Evolutionary conservation across 2,797 vertebrate species (phyloP), one percentile per base, ranked within the genome.

Genomic region (Heliangelus exortis): DNA sequence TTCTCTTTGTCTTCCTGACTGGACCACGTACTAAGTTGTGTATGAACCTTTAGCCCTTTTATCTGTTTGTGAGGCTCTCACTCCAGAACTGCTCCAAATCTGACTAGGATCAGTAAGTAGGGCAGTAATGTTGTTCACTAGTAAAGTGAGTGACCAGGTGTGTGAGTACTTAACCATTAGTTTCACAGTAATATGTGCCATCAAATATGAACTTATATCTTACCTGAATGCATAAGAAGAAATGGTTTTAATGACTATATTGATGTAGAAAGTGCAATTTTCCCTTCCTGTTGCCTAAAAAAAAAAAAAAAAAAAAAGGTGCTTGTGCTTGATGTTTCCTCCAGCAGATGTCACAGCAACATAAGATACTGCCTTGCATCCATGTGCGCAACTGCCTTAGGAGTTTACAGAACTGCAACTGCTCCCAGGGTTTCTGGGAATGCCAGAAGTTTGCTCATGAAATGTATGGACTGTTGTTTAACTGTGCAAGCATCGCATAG

Each of bases 321-420:
- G 12, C 13, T 2, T 68, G 58, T 26, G 13, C 8, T 83, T 54
- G 20, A 10, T 55, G 4, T 83, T 85, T 58, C 76, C 25, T 76
- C 96, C 96, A 92, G 90, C 48, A 96, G 96, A 91, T 92, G 96
- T 87, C 96, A 90, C n/a, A 84, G 66, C 4, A 89, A 63, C 59
- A 61, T 53, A 94, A 89, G 25, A 28, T 45, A 79, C 9, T 73
- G 19, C 7, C 12, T 6, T 51, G 6, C 6, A 22, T 39, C 10
- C 4, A 1, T 12, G 18, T 31, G 4, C 62, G 6, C 13, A 34
- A 9, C 47, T 59, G 18, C 12, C 2, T 59, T 18, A 14, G 15
- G 86, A 47, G 5, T 3, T 13, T 13, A 26, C 8, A 48, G 34
- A 83, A 65, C 20, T 75, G 22, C 79, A n/a, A 4, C 7, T 87